These are phyloP conservation scores for Caerostris extrusa DNA, from an alignment of 1,140 invertebrate species.

Conservation along the genomic window DNA sequence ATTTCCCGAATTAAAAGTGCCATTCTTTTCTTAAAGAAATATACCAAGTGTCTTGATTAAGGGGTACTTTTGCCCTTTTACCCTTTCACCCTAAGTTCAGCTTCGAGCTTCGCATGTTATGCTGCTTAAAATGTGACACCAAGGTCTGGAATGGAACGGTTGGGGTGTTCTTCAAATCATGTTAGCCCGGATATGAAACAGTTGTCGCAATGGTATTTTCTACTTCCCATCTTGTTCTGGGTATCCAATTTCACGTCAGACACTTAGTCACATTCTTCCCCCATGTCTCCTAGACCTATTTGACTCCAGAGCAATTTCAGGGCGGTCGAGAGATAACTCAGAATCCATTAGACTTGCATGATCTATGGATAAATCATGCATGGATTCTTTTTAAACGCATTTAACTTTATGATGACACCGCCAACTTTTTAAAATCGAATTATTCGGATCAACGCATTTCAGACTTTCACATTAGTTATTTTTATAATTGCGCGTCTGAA, in stretches of 20 bases:
- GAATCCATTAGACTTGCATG: constrained; percentile 5
- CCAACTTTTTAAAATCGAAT: neutral
- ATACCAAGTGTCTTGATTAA: neutral
- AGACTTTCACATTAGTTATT: neutral
- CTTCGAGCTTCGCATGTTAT: neutral
- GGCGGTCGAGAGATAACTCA: neutral
- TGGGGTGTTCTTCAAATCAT: constrained; percentile 8
- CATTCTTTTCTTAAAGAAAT: constrained; percentile 1
- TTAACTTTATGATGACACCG: neutral
- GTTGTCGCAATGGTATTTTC: neutral
- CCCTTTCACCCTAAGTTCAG: neutral
- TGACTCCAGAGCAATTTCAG: neutral
- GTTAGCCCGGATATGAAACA: constrained; percentile 28
- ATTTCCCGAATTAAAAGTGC: neutral
- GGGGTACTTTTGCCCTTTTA: neutral
- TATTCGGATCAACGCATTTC: constrained; percentile 1
- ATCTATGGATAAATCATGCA: neutral
- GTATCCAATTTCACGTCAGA: neutral
- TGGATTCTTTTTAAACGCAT: neutral
- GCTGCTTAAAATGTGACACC: neutral
- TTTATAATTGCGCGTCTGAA: neutral
- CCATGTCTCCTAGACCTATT: neutral
- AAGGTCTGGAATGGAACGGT: neutral
- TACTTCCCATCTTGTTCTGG: neutral
- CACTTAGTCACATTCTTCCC: constrained; percentile 7